These are phyloP conservation scores for Sminthurinus signatus DNA, from an alignment of 1,140 invertebrate genomes.

Conservation along the genomic window DNA sequence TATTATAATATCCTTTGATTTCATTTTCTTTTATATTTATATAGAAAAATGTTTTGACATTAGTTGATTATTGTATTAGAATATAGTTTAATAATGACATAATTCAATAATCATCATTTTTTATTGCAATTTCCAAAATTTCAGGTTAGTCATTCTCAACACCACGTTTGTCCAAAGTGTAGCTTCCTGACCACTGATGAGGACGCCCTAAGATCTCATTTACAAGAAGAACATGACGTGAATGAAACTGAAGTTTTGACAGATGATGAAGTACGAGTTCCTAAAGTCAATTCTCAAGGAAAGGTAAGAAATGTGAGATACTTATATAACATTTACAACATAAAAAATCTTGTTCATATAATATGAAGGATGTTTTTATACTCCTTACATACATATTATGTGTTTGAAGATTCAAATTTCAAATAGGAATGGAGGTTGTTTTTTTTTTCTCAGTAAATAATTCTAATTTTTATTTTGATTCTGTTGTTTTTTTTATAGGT, in stretches of 20 bases:
- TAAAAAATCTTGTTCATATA: too few relatives aligned
- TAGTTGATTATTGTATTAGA: too few relatives aligned
- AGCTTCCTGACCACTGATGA: slow-evolving; percentile 56
- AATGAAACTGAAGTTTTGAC: slow-evolving; percentile 43
- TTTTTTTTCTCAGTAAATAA: neutral
- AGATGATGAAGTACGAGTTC: slow-evolving; percentile 60
- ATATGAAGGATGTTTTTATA: too few relatives aligned
- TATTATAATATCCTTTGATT: too few relatives aligned
- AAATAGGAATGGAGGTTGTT: too few relatives aligned
- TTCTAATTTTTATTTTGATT: slow-evolving; percentile 5
- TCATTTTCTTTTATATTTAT: too few relatives aligned
- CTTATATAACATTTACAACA: neutral
- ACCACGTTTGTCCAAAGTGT: slow-evolving; percentile 49
- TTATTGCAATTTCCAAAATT: slow-evolving; percentile 13
- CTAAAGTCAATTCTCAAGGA: slow-evolving; percentile 70
- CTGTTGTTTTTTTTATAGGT: slow-evolving; percentile 49
- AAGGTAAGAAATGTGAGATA: slow-evolving; percentile 43
- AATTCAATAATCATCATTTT: too few relatives aligned
- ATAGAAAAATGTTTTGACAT: too few relatives aligned
- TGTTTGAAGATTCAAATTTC: neutral
- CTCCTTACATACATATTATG: neutral
- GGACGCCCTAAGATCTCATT: slow-evolving; percentile 54
- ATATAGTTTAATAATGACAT: too few relatives aligned
- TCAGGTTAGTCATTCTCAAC: slow-evolving; percentile 39
- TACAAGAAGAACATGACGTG: slow-evolving; percentile 48